These are phyloP conservation scores for Phalacrocorax pelagicus DNA, from an alignment of 2,113 vertebrate genomes.

Conservation along the genomic window DNA sequence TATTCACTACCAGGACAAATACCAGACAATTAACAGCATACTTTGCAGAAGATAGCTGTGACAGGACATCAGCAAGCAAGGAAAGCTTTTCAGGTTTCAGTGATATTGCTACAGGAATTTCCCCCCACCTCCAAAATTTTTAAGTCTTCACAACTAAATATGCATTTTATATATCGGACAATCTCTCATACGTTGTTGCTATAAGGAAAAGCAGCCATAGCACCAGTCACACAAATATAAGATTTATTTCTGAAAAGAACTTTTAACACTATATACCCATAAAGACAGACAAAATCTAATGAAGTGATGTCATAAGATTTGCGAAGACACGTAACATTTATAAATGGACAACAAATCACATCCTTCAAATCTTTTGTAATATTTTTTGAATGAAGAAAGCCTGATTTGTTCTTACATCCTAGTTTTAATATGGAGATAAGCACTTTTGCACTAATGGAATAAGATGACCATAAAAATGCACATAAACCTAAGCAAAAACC, in stretches of 20 bases:
- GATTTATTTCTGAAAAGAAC: neutral
- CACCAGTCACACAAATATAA: neutral
- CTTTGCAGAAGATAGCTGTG: neutral
- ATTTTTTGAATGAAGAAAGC: neutral
- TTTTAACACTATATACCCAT: neutral
- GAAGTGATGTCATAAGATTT: neutral
- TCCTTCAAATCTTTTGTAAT: neutral
- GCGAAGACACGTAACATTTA: neutral
- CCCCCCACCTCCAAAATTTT: neutral
- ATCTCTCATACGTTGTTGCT: neutral
- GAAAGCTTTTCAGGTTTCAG: neutral
- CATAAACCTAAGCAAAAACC: neutral
- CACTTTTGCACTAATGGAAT: neutral
- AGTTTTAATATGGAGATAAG: neutral
- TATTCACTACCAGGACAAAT: neutral
- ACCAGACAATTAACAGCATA: neutral
- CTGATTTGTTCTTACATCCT: neutral
- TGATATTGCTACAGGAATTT: neutral
- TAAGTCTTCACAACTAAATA: neutral
- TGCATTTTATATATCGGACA: neutral
- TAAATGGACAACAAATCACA: neutral
- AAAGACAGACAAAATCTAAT: slow-evolving; percentile 5
- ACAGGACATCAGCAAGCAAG: neutral
- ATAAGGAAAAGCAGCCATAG: neutral
- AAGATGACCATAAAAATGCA: neutral